These are phyloP conservation scores for Desoria tigrina DNA, from an alignment of 2,888 invertebrate species.

Conservation along the genomic window DNA sequence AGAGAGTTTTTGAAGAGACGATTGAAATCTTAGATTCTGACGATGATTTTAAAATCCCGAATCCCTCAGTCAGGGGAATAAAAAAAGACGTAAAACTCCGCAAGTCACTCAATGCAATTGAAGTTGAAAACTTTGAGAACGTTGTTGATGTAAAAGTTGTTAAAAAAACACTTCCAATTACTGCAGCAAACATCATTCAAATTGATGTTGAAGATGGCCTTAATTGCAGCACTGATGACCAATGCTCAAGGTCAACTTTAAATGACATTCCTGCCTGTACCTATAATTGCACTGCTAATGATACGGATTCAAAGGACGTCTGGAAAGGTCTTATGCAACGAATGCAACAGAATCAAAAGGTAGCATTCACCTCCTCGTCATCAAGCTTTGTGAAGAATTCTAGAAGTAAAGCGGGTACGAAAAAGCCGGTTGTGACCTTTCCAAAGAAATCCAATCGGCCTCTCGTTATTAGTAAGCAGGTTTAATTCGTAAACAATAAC, in stretches of 20 bases:
- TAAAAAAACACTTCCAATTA: background rate
- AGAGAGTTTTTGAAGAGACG: constrained; percentile 5
- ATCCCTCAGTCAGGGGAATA: background rate
- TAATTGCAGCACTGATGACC: background rate
- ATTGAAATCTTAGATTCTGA: constrained; percentile 11
- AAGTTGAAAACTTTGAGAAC: background rate
- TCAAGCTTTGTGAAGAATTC: constrained; percentile 1
- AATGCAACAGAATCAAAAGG: constrained; percentile 50
- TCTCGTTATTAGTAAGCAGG: too few relatives aligned
- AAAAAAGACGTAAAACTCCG: too few relatives aligned
- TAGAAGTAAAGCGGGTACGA: too few relatives aligned
- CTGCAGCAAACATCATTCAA: background rate
- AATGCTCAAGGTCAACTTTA: background rate
- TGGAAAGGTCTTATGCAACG: constrained; percentile 47
- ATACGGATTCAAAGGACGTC: constrained; percentile 12
- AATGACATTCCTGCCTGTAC: too few relatives aligned
- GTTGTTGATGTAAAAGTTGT: background rate
- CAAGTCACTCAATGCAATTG: too few relatives aligned
- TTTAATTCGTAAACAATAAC: too few relatives aligned
- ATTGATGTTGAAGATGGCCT: background rate
- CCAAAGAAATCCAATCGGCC: too few relatives aligned
- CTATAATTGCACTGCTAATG: too few relatives aligned
- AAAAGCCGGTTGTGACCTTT: background rate
- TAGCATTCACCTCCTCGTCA: constrained; percentile 4
- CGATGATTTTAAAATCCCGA: constrained; percentile 17